Base-by-base conservation (phyloP, 2,888 invertebrate species). In the Allolobophora icterica region DNA sequence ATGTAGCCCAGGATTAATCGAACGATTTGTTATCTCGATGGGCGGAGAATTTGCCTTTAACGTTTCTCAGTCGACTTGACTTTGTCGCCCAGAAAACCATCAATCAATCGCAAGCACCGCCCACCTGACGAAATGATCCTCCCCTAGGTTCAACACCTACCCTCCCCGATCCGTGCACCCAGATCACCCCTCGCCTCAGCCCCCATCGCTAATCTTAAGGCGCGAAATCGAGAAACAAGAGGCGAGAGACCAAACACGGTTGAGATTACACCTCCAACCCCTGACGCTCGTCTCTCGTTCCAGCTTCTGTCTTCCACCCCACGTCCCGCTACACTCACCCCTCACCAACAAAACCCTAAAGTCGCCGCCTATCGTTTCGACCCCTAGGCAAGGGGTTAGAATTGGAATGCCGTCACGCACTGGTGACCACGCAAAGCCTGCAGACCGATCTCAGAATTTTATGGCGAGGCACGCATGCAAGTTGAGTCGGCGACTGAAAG, bases 341-440 rank as follows among this genome's bases (percentile, higher is more conserved):
- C 17, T n/a, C 8, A 4, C 52, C 52, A 71, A 52, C 52, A 71
- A 52, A 52, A 4, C n/a, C 71, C 71, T 13, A n/a, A n/a, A 71
- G 71, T n/a, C 0, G 71, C 71, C 71, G 24, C 71, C 71, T 71
- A 0, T n/a, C n/a, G 30, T n/a, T n/a, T 4, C n/a, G 71, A 71
- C 71, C 71, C 71, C 71, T 71, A 71, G 71, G 30, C 71, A 71
- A 71, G 71, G 52, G 71, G 71, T 71, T 71, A 71, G 71, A 71
- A 71, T 71, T n/a, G n/a, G 71, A 30, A 71, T 71, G 71, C 71
- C 3, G 71, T 71, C n/a, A 30, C 71, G 71, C 71, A 71, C n/a
- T 13, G 71, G 30, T n/a, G n/a, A n/a, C 0, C 71, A n/a, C 71
- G 6, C n/a, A 71, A 71, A 71, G 71, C 30, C 71, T 17, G 71